Base-by-base conservation (phyloP, 2,888 invertebrate genomes). In the Branchinecta sandiegonensis region DNA sequence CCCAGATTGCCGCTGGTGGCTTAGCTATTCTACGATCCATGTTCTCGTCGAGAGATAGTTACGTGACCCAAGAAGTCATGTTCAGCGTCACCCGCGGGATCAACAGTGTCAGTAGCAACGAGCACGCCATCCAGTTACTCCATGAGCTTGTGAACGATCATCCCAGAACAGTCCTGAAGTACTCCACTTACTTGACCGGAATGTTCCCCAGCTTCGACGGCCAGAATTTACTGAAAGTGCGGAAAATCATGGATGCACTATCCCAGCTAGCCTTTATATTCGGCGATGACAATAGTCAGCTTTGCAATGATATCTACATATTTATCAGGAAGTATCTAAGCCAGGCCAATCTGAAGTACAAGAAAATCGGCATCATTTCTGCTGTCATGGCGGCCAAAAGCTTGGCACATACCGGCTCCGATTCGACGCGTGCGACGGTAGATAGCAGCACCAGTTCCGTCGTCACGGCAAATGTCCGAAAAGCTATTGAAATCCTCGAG, bases 241-340 rank as follows among this genome's bases (percentile, higher is more conserved):
- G 56, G 14, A 56, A 56, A 14, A 56, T 56, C n/a, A 56, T 56
- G 56, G 56, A 56, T 56, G 56, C 14, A 14, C 56, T 56, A 56
- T 56, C 56, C 14, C 56, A 56, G 56, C 56, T 56, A 8, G 56
- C 56, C 7, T 56, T 56, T 14, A 56, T 56, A 14, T 14, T 14
- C 14, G 56, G 56, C 8, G 14, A 14, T 56, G 56, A 56, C n/a
- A 56, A 56, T 14, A 56, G 8, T 56, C 56, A 56, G 14, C 56
- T 56, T n/a, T 8, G 56, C 14, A 56, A 56, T 56, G 56, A 56
- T 56, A 56, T 56, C 14, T 56, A 14, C 14, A 56, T 56, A 56
- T 14, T 56, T 14, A 56, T 56, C n/a, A 56, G 56, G 14, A 56
- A 56, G 56, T 8, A 56, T 56, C 14, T 56, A 56, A 56, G 14